Base-by-base conservation (phyloP, 1,140 invertebrate genomes). In the Nephotettix cincticeps region DNA sequence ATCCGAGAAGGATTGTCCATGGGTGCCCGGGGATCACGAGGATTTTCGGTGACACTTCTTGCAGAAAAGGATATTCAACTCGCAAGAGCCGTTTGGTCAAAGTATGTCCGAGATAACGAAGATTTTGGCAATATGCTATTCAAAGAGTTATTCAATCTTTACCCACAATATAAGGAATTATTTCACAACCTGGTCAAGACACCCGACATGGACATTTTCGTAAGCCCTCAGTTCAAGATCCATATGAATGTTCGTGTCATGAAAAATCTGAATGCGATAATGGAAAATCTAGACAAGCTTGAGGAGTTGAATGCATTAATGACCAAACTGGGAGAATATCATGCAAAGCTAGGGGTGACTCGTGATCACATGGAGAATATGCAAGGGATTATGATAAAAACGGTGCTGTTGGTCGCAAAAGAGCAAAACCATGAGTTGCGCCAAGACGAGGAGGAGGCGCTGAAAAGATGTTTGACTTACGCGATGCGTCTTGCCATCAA, bases 261-360 rank as follows among this genome's bases (percentile, higher is more conserved):
- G 14, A 17, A 6, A 4, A 51, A 51, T 6, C 47, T 51, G 47
- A 51, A 51, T 6, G 47, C 3, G n/a, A 21, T 51, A 4, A 19
- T 51, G 14, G 47, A 51, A 4, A 21, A 4, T 21, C 47, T 51
- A 21, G 47, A 51, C 21, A 51, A 51, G 21, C 47, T 3, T n/a
- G 47, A 51, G 3, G 14, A 51, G 14, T n/a, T 51, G 47, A 4
- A 9, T 3, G 47, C 6, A 4, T 4, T 51, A n/a, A 51, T 51
- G 47, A 51, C 47, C n/a, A 51, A 51, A n/a, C 47, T 51, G 47
- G 47, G 47, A 51, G 6, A 11, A n/a, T 51, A 51, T n/a, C 47
- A 51, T n/a, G 47, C 47, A 6, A 51, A 51, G 21, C 21, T 51
- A 2, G 47, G 47, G 4, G 47, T 51, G 21, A 19, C 47, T 19